phyloP scores from a whole-genome alignment of 2,888 invertebrate genomes.

The Scaeva pyrastri region DNA sequence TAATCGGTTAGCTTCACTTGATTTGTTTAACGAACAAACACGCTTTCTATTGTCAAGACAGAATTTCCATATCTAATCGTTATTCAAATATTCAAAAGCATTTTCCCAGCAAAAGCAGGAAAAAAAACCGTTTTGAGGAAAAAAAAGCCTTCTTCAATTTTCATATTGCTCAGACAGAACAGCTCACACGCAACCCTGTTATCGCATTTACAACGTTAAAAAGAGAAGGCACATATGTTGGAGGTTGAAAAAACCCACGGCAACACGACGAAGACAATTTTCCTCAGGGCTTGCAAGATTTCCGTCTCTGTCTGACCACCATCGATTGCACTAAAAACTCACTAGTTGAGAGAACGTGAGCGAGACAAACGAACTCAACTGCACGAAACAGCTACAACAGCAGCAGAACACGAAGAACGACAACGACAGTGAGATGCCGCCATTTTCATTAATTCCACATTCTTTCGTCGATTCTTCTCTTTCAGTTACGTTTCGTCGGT shows the following conservation, averaged over 20 bases:
- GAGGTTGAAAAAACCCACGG: slow-evolving; percentile 4
- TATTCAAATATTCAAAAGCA: background rate
- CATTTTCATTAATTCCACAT: slow-evolving; percentile 75
- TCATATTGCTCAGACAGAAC: slow-evolving; percentile 51
- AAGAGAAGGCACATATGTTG: slow-evolving; percentile 20
- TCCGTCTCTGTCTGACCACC: slow-evolving; percentile 12
- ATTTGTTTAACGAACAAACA: background rate
- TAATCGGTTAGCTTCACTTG: background rate
- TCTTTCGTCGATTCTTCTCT: slow-evolving; percentile 75
- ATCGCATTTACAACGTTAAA: slow-evolving; percentile 60
- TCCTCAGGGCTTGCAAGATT: background rate
- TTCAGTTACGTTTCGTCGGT: slow-evolving; percentile 76
- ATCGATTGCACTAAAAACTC: background rate
- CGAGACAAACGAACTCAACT: slow-evolving; percentile 10
- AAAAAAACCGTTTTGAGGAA: slow-evolving; percentile 23
- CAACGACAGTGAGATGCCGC: slow-evolving; percentile 70
- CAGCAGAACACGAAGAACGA: slow-evolving; percentile 45
- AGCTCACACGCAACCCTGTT: slow-evolving; percentile 64
- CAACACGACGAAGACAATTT: background rate
- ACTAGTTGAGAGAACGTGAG: slow-evolving; percentile 22
- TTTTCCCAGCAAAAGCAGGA: slow-evolving; percentile 16
- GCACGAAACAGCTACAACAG: slow-evolving; percentile 48
- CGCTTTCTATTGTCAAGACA: background rate
- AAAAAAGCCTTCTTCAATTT: slow-evolving; percentile 32
- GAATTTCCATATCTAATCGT: background rate